These are phyloP conservation scores for Azorinus chamasolen DNA, from an alignment of 2,888 invertebrate genomes.

Conservation along the genomic window DNA sequence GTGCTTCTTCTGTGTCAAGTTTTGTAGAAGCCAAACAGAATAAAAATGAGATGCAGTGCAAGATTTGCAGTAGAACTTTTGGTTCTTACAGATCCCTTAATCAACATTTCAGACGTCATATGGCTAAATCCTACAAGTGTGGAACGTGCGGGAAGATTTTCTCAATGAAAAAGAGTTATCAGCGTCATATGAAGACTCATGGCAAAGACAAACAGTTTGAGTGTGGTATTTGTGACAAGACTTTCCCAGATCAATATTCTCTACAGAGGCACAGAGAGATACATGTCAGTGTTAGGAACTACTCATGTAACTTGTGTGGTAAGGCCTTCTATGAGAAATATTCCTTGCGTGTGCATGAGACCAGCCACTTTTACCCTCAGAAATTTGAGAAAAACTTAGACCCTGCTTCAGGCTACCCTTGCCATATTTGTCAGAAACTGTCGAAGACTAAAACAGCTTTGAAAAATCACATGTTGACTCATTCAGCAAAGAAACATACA, in stretches of 20 bases:
- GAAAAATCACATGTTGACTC: constrained; percentile 57
- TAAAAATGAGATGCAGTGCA: constrained; percentile 47
- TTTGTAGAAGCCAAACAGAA: constrained; percentile 42
- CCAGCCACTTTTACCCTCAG: constrained; percentile 54
- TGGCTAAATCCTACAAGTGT: constrained; percentile 66
- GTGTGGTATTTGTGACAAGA: constrained; percentile 61
- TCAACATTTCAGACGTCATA: constrained; percentile 52
- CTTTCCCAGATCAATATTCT: constrained; percentile 50
- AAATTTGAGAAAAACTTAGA: constrained; percentile 53
- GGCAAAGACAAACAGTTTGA: constrained; percentile 55
- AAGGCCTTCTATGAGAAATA: constrained; percentile 65
- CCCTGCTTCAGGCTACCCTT: constrained; percentile 47
- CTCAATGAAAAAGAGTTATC: constrained; percentile 58
- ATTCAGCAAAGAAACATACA: constrained; percentile 55
- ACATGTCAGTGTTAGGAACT: constrained; percentile 55
- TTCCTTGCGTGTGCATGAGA: constrained; percentile 60
- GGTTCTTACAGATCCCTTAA: constrained; percentile 53
- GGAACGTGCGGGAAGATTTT: constrained; percentile 62
- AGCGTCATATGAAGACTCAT: constrained; percentile 56
- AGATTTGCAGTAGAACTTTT: constrained; percentile 51
- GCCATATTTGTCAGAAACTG: constrained; percentile 58
- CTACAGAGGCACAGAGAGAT: constrained; percentile 61
- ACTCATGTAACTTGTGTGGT: constrained; percentile 60
- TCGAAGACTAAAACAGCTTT: constrained; percentile 62
- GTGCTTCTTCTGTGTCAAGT: constrained; percentile 54